These are phyloP conservation scores for Pomatorhinus ruficollis DNA, from an alignment of 2,113 vertebrate genomes.

Conservation along the genomic window DNA sequence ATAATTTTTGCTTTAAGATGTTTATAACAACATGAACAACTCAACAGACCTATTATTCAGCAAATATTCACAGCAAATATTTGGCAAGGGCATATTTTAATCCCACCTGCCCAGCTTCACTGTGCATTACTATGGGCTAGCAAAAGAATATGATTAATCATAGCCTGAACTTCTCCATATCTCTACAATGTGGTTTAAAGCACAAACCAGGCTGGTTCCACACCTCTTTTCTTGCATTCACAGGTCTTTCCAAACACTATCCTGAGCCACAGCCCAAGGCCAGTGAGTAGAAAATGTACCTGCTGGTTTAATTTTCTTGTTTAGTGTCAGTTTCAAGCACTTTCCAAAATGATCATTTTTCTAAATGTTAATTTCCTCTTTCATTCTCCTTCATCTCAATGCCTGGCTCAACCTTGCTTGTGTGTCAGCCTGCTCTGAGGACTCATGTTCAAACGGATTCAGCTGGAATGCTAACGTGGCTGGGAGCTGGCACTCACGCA, in stretches of 20 bases:
- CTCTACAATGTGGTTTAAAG: neutral
- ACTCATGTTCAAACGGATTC: neutral
- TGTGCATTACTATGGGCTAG: slow-evolving; percentile 17
- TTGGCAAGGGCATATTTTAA: slow-evolving; percentile 56
- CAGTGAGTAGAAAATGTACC: neutral
- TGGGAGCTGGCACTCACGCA: neutral
- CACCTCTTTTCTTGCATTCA: neutral
- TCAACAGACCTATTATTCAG: neutral
- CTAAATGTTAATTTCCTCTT: neutral
- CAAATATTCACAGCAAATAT: slow-evolving; percentile 46
- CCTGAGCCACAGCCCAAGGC: neutral
- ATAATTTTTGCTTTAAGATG: neutral
- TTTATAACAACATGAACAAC: neutral
- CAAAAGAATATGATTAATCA: slow-evolving; percentile 10
- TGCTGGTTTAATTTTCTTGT: neutral
- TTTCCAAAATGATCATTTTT: slow-evolving; percentile 2
- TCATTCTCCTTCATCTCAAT: neutral
- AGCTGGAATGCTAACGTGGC: neutral
- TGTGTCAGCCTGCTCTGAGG: neutral
- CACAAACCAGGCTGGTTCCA: neutral
- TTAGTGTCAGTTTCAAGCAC: slow-evolving; percentile 14
- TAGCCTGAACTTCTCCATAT: neutral
- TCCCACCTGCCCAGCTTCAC: slow-evolving; percentile 41
- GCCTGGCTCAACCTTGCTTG: neutral
- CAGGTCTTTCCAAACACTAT: neutral